These are phyloP conservation scores for Mythimna impura DNA, from an alignment of 2,888 invertebrate species.

Conservation along the genomic window DNA sequence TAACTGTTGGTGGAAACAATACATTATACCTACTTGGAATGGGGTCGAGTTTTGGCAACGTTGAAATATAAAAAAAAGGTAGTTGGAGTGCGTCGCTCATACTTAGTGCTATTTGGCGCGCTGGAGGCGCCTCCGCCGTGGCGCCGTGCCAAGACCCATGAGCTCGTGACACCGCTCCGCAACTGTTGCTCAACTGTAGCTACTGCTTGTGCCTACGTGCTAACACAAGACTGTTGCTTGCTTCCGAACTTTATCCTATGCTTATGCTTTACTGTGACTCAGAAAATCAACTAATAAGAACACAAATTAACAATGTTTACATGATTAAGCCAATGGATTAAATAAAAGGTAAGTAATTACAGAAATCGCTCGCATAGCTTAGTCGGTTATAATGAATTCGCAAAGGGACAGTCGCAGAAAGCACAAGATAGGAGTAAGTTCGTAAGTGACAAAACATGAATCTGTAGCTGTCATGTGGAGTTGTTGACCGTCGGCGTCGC, in stretches of 20 bases:
- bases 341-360: constrained; percentile 37
- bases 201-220: constrained; percentile 38
- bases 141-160: constrained; percentile 60
- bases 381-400: constrained; percentile 75
- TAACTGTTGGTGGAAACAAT: not conserved
- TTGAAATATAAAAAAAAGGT: constrained; percentile 40
- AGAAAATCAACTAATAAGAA: constrained; percentile 22
- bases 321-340: constrained; percentile 9
- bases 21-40: constrained; percentile 17
- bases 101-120: constrained; percentile 41
- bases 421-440: constrained; percentile 62
- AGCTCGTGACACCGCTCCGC: constrained; percentile 51
- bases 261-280: constrained; percentile 45
- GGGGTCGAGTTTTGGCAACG: constrained; percentile 32
- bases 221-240: constrained; percentile 52
- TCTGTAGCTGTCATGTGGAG: constrained; percentile 33
- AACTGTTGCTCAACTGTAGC: constrained; percentile 66
- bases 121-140: constrained; percentile 48
- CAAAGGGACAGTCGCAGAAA: constrained; percentile 79
- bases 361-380: constrained; percentile 77
- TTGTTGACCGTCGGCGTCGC: constrained; percentile 41
- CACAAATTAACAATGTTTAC: constrained; percentile 28
- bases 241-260: constrained; percentile 41
- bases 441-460: constrained; percentile 30
- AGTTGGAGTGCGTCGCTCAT: constrained; percentile 41